These are phyloP conservation scores for Botia kubotai DNA, from an alignment of 2,797 vertebrate species.

Conservation along the genomic window DNA sequence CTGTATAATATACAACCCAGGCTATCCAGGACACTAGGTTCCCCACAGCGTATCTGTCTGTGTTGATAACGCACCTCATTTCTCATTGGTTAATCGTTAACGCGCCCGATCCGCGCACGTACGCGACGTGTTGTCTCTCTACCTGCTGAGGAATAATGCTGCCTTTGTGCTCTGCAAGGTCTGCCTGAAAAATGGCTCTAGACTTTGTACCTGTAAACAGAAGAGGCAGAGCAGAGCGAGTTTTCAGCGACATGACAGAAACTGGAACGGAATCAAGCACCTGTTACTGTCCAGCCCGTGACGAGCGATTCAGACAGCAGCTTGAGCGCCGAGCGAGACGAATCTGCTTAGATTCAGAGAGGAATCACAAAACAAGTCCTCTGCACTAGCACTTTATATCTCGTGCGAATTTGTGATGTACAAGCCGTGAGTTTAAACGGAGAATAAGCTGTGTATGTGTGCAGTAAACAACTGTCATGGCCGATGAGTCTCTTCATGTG, in stretches of 20 bases:
- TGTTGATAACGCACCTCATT: slow-evolving; percentile 49
- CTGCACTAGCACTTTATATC: background rate
- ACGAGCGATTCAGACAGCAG: slow-evolving; percentile 71
- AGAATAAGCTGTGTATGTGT: slow-evolving; percentile 39
- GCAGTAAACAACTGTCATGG: slow-evolving; percentile 43
- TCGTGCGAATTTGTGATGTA: slow-evolving; percentile 11
- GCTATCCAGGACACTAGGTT: slow-evolving; percentile 8
- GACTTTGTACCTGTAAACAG: slow-evolving; percentile 77
- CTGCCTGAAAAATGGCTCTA: slow-evolving; percentile 65
- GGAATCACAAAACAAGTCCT: background rate
- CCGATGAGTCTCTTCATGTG: slow-evolving; percentile 13
- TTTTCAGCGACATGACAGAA: slow-evolving; percentile 51
- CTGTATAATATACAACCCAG: slow-evolving; percentile 31
- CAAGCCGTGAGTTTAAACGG: slow-evolving; percentile 3
- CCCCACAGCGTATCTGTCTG: slow-evolving; percentile 35
- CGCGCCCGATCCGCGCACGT: slow-evolving; percentile 54
- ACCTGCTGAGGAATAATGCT: slow-evolving; percentile 60
- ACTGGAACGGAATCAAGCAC: slow-evolving; percentile 72
- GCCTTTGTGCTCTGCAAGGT: slow-evolving; percentile 67
- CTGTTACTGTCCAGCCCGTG: slow-evolving; percentile 72
- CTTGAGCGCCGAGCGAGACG: slow-evolving; percentile 17
- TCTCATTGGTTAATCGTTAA: slow-evolving; percentile 66
- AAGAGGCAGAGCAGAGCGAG: slow-evolving; percentile 57
- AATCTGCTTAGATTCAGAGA: background rate
- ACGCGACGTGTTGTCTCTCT: slow-evolving; percentile 41